Conservation (phyloP, 2,888 invertebrate species). For the Lithosia quadra region DNA sequence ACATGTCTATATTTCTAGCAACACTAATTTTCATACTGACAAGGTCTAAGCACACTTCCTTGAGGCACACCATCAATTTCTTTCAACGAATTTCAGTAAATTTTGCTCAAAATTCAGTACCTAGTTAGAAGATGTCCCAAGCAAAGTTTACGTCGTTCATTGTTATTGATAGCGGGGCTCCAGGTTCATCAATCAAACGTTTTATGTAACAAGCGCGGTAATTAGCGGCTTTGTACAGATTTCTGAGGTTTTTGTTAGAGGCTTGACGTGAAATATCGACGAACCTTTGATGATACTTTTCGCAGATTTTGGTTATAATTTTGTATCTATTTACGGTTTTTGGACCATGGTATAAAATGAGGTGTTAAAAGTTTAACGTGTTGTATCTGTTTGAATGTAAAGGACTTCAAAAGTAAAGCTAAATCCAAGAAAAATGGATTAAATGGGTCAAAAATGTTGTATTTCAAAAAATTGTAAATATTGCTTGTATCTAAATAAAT, state of each 20-base stretch:
- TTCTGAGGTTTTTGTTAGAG: slow-evolving; percentile 38
- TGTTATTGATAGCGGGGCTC: slow-evolving; percentile 64
- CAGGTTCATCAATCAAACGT: slow-evolving; percentile 63
- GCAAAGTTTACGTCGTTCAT: slow-evolving; percentile 52
- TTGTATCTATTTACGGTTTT: background rate
- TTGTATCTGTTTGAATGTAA: background rate
- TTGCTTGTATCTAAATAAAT: no score
- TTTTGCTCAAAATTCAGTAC: background rate
- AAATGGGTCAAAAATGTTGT: no score
- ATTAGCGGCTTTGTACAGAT: slow-evolving; percentile 56
- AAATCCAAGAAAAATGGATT: no score
- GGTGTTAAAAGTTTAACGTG: background rate
- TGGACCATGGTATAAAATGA: background rate
- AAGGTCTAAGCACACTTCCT: no score
- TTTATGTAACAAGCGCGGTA: slow-evolving; percentile 58
- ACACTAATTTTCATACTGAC: no score
- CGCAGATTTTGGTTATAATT: background rate
- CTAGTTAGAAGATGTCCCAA: slow-evolving; percentile 1
- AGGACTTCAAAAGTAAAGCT: no score
- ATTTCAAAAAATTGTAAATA: no score
- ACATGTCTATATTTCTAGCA: no score
- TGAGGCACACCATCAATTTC: background rate
- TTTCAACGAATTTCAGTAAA: background rate
- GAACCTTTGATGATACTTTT: background rate
- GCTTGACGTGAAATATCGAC: slow-evolving; percentile 35